A percentile compares a stretch with the other conserved stretches of the same genome.
Evolutionary conservation across 1,140 invertebrate genomes (phyloP).

Genomic region (Lamellibrachia luymesi): DNA sequence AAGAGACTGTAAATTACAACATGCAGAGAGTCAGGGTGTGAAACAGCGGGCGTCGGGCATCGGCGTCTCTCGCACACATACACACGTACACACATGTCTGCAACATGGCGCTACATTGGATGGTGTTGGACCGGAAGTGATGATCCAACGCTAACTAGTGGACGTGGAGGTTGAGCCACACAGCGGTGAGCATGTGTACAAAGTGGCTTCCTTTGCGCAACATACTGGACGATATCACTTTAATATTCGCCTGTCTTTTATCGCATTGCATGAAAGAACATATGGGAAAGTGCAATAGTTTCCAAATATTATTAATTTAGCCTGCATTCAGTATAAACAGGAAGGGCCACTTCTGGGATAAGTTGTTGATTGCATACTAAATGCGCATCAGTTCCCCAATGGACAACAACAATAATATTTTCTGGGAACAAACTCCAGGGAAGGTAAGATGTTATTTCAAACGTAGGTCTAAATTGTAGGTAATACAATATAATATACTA

Average conservation of each 20-base stretch:
- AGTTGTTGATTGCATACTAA: too few relatives aligned
- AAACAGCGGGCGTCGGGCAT: not conserved
- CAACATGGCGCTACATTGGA: not conserved
- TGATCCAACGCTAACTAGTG: not conserved
- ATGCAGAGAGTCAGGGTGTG: not conserved
- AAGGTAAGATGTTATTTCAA: not conserved
- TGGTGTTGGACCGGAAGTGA: not conserved
- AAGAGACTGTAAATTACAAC: constrained; percentile 65
- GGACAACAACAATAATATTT: not conserved
- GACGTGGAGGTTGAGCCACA: not conserved
- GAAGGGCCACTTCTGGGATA: too few relatives aligned
- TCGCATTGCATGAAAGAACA: not conserved
- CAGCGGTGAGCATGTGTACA: too few relatives aligned
- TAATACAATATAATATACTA: not conserved
- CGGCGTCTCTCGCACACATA: not conserved
- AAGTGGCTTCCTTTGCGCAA: too few relatives aligned
- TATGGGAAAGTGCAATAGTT: not conserved
- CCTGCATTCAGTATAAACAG: too few relatives aligned
- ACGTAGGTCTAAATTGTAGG: not conserved
- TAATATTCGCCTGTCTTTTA: not conserved
- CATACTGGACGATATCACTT: not conserved
- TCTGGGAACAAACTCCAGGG: not conserved
- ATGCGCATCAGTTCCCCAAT: too few relatives aligned
- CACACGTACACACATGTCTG: not conserved
- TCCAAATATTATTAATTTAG: not conserved